A percentile compares a stretch with the other conserved stretches of the same genome.
Evolutionary conservation across 2,888 invertebrate species (phyloP).

Genomic region (Pristionchus arcanus): DNA sequence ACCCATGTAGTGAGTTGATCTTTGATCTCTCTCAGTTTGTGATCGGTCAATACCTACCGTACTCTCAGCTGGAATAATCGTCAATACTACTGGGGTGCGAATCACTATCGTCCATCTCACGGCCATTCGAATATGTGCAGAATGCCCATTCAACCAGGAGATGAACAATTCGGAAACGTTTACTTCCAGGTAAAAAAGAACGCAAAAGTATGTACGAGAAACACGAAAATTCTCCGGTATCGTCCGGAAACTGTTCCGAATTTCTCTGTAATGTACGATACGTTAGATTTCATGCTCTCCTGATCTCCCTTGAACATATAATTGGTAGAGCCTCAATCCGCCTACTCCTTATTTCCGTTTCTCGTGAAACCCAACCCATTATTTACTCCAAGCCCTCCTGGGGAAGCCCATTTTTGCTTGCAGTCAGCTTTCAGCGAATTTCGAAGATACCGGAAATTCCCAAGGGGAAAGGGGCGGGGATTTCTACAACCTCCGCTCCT

Average conservation of each 20-base stretch:
- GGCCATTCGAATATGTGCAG: constrained; percentile 74
- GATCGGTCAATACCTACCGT: neutral
- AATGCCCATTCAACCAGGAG: constrained; percentile 76
- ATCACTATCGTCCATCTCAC: constrained; percentile 69
- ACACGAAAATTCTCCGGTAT: no score
- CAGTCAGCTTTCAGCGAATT: neutral
- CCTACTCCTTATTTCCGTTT: neutral
- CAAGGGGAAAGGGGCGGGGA: neutral
- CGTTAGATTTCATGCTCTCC: neutral
- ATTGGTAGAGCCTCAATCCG: neutral
- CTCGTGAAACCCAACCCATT: neutral
- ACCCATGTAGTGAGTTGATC: constrained; percentile 75
- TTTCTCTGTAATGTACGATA: no score
- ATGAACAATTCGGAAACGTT: constrained; percentile 75
- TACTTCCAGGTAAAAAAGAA: constrained; percentile 75
- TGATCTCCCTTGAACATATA: neutral
- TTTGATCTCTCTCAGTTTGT: neutral
- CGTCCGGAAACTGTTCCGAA: no score
- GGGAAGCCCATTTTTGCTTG: neutral
- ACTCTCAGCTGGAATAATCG: constrained; percentile 74
- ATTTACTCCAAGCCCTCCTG: neutral
- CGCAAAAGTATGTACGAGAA: no score
- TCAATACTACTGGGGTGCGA: constrained; percentile 76
- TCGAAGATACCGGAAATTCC: neutral
- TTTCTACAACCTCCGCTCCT: constrained; percentile 20